A percentile compares a stretch with the other conserved stretches of the same genome.
phyloP scores from a whole-genome alignment of 2,888 invertebrate genomes.

The Drosophila peninsularis region DNA sequence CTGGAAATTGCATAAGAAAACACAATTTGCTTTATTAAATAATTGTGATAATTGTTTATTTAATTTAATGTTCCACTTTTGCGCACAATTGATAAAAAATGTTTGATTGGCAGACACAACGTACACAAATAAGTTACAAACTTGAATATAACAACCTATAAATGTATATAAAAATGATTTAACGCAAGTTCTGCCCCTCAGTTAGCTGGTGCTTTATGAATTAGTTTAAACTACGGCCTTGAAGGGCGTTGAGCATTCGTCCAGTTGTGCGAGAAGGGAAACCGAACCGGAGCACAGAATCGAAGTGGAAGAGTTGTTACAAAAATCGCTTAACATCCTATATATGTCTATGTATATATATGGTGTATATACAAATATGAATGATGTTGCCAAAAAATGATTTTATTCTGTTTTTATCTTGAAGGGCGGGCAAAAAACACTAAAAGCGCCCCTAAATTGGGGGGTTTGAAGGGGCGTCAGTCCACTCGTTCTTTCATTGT shows the following conservation, averaged over 20 bases:
- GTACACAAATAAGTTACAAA: slow-evolving; percentile 64
- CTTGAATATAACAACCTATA: slow-evolving; percentile 75
- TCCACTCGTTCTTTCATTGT: slow-evolving; percentile 38
- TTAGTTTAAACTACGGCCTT: slow-evolving; percentile 53
- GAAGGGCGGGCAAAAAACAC: slow-evolving; percentile 5
- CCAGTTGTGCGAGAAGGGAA: slow-evolving; percentile 4
- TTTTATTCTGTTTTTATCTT: neutral
- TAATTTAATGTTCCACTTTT: slow-evolving; percentile 29
- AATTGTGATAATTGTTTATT: slow-evolving; percentile 49
- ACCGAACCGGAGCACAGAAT: slow-evolving; percentile 18
- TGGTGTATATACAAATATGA: slow-evolving; percentile 58
- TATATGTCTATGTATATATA: slow-evolving; percentile 36
- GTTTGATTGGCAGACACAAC: slow-evolving; percentile 48
- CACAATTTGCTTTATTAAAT: slow-evolving; percentile 21
- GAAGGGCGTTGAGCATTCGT: slow-evolving; percentile 25
- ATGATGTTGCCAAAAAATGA: slow-evolving; percentile 47
- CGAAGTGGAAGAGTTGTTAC: slow-evolving; percentile 18
- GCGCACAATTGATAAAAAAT: slow-evolving; percentile 27
- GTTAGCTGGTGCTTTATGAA: slow-evolving; percentile 31
- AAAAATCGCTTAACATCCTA: slow-evolving; percentile 32
- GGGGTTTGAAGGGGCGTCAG: slow-evolving; percentile 38
- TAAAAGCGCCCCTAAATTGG: slow-evolving; percentile 16
- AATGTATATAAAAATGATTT: slow-evolving; percentile 74
- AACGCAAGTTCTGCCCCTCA: slow-evolving; percentile 35
- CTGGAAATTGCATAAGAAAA: neutral